Evolutionary conservation across 2,888 invertebrate species (phyloP).

Genomic region (Tuberolachnus salignus): DNA sequence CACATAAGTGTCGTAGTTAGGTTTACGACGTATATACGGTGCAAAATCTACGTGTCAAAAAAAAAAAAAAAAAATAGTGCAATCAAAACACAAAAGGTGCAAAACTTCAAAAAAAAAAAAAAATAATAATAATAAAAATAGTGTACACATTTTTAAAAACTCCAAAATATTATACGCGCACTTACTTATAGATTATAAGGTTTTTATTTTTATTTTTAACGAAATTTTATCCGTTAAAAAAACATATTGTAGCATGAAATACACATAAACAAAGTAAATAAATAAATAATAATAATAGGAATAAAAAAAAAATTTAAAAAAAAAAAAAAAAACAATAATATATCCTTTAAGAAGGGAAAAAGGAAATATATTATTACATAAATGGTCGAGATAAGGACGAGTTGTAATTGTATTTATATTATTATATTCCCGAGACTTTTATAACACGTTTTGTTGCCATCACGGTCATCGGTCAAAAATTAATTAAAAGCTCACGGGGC

Average conservation of each 20-base stretch:
- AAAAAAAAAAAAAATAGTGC: conserved; percentile 47
- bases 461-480: conserved; percentile 49
- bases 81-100: conserved; percentile 55
- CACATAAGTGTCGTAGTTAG: conserved; percentile 3
- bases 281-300: conserved; percentile 4
- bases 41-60: conserved; percentile 45
- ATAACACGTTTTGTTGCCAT: conserved; percentile 48
- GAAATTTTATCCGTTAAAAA: conserved; percentile 36
- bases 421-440: conserved; percentile 5
- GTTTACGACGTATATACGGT: conserved; percentile 22
- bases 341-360: conserved; percentile 7
- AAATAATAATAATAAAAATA: conserved; percentile 16
- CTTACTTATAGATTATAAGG: conserved; percentile 41
- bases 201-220: conserved; percentile 31
- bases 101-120: conserved; percentile 41
- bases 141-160: conserved; percentile 29
- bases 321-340: conserved; percentile 34
- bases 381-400: conserved; percentile 8
- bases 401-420: conserved; percentile 33
- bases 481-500: conserved; percentile 53
- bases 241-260: conserved; percentile 50
- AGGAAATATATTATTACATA: background rate
- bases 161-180: conserved; percentile 51
- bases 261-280: conserved; percentile 32
- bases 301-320: conserved; percentile 32